Evolutionary conservation across 2,113 vertebrate species (phyloP), one percentile per base, ranked within the genome.

Genomic region (Gasterosteus nipponicus): DNA sequence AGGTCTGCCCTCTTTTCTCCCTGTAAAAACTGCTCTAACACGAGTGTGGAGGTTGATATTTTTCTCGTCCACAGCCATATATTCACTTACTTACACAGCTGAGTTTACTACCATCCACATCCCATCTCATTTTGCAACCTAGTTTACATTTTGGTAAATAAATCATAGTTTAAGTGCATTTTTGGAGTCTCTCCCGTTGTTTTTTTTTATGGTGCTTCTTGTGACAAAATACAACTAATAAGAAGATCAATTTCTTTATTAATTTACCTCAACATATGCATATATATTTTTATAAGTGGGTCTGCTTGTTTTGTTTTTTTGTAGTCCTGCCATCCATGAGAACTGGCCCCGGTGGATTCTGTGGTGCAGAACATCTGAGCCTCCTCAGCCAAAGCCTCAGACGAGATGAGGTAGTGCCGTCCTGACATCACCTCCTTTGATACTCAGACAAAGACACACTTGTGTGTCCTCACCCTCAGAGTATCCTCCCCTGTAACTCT

Each of bases 291-390:
- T 57, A 26, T 31, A 38, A 42, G 14, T 39, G 22, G 57, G 7
- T 72, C 12, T 82, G 66, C 69, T 38, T 78, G 22, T 86, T 66
- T 38, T 26, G 3, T 38, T 38, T 69, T 57, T 51, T 1, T 65
- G 12, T 42, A 95, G 93, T 90, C 18, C 74, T 83, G 5, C 75
- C 89, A 18, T 80, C 76, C 3, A 58, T 62, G 75, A 78, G 49
- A 56, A 72, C 59, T 1, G 14, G 54, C 31, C 59, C 18, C 31
- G 80, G 41, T 75, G 89, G 84, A 38, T 94, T 94, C 81, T 95
- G 94, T 78, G 89, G 86, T 59, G 61, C 89, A 3, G 80, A 91
- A 26, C 75, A 54, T 60, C 78, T 95, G 15, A 78, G 87, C 19
- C 5, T 57, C 56, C 73, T 93, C 18, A 35, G 85, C 73, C 83